Evolutionary conservation across 2,888 invertebrate species (phyloP).

Genomic region (Vannuccia rotundouncinata): DNA sequence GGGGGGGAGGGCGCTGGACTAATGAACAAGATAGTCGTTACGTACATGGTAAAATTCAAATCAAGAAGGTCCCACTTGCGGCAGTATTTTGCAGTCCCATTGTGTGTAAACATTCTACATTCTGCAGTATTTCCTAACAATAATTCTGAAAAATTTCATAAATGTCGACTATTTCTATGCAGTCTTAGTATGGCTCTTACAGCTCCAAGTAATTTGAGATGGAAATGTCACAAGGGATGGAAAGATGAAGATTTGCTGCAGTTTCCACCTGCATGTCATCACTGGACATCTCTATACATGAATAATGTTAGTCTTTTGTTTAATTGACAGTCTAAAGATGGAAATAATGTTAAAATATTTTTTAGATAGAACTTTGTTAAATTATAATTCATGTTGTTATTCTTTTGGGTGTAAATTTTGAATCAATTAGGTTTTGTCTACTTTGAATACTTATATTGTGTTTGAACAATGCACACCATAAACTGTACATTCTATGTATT

Average conservation of each 20-base stretch:
- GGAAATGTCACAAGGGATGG: no score
- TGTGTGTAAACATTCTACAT: constrained; percentile 1
- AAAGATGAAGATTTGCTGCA: constrained; percentile 14
- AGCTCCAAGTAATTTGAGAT: background rate
- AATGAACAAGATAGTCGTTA: background rate
- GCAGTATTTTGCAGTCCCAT: background rate
- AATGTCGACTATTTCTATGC: constrained; percentile 9
- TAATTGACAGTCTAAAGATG: background rate
- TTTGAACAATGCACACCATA: constrained; percentile 16
- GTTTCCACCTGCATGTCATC: constrained; percentile 1
- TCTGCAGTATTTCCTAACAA: constrained; percentile 19
- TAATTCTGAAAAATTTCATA: background rate
- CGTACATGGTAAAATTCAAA: background rate
- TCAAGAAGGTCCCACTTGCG: background rate
- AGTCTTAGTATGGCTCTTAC: constrained; percentile 14
- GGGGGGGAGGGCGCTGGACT: background rate
- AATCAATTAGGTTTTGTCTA: background rate
- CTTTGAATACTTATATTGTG: background rate
- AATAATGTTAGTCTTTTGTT: background rate
- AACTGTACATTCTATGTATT: background rate
- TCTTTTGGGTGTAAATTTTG: background rate
- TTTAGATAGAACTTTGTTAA: background rate
- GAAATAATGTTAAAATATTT: constrained; percentile 10
- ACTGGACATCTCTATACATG: background rate
- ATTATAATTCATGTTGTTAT: background rate